A percentile compares a stretch with the other conserved stretches of the same genome.
Evolutionary conservation across 2,113 vertebrate species (phyloP).

Genomic region (Camelus bactrianus): DNA sequence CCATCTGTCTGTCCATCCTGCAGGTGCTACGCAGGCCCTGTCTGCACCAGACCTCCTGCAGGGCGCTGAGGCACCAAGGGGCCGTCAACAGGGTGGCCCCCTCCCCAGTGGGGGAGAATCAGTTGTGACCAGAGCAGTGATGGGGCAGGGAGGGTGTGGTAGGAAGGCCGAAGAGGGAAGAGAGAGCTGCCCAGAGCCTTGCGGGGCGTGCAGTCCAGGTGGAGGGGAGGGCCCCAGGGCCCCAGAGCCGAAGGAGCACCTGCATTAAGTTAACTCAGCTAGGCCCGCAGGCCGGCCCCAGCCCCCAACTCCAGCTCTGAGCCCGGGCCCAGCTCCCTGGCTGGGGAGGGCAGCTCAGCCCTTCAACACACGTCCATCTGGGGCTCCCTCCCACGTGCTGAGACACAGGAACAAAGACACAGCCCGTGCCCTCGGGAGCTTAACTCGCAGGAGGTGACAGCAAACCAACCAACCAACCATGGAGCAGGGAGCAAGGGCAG

Average conservation of each 20-base stretch:
- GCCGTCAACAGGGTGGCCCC: neutral
- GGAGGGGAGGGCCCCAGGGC: neutral
- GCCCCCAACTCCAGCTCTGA: neutral
- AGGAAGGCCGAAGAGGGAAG: neutral
- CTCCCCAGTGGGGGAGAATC: neutral
- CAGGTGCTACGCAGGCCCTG: neutral
- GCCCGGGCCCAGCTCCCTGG: fast-evolving
- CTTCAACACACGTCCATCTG: neutral
- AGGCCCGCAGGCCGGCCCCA: neutral
- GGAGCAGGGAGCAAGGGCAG: too few species aligned
- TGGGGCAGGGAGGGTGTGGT: fast-evolving
- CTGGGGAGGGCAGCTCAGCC: neutral
- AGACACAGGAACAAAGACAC: fast-evolving
- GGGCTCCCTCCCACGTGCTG: neutral
- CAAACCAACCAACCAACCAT: too few species aligned
- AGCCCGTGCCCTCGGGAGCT: fast-evolving
- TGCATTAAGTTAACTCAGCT: too few species aligned
- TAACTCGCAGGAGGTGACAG: fast-evolving
- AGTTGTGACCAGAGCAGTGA: fast-evolving
- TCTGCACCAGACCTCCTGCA: neutral
- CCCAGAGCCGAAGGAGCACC: neutral
- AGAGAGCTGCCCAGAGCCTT: neutral
- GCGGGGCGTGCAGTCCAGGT: neutral
- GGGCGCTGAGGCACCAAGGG: neutral
- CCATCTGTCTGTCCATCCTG: neutral